phyloP scores from a whole-genome alignment of 2,113 vertebrate species.

The Sialia sialis region DNA sequence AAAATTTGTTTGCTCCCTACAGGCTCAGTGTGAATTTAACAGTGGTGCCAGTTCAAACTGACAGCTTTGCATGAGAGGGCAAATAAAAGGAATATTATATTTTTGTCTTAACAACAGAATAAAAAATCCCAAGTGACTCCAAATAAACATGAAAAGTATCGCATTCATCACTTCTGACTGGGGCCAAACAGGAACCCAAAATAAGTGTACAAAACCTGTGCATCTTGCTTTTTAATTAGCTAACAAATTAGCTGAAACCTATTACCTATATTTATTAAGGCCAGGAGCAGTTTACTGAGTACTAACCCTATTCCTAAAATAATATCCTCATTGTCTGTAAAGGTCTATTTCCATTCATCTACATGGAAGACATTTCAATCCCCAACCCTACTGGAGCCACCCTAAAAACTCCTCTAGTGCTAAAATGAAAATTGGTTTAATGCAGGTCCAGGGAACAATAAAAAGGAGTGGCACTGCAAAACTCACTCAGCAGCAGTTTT shows the following conservation, averaged over 20 bases:
- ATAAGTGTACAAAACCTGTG: not conserved
- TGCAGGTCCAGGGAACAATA: not conserved
- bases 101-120: not conserved
- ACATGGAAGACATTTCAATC: not conserved
- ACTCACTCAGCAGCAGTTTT: not conserved
- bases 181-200: not conserved
- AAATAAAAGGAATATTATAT: not conserved
- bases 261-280: not conserved
- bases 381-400: not conserved
- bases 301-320: not conserved
- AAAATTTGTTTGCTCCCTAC: not conserved
- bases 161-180: not conserved
- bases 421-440: not conserved
- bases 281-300: not conserved
- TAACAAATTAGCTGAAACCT: slow-evolving; percentile 3
- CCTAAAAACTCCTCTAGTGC: not conserved
- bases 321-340: not conserved
- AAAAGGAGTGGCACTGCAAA: not conserved
- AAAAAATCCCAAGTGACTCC: not conserved
- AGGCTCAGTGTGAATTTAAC: not conserved
- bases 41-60: not conserved
- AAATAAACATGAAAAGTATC: not conserved
- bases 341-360: not conserved
- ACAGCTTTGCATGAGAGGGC: not conserved
- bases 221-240: slow-evolving; percentile 15